phyloP scores from a whole-genome alignment of 2,888 invertebrate species.

The Argyra leucocephala region DNA sequence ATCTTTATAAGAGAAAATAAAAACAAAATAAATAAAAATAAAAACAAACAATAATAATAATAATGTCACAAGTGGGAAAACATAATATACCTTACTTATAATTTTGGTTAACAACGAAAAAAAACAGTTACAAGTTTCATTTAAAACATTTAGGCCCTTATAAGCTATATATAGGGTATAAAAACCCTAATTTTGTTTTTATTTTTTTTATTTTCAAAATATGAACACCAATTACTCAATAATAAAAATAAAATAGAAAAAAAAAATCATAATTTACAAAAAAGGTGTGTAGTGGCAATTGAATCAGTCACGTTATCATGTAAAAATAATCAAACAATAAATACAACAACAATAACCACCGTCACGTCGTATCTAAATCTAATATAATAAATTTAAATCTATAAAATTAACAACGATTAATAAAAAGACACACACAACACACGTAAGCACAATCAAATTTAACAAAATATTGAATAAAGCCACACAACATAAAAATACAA shows the following conservation, averaged over 20 bases:
- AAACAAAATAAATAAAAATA: neutral
- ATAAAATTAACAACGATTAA: neutral
- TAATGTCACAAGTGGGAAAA: too few relatives aligned
- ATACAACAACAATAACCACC: constrained; percentile 5
- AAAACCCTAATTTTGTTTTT: neutral
- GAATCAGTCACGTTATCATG: constrained; percentile 21
- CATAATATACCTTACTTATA: too few relatives aligned
- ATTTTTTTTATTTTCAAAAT: neutral
- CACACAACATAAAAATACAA: too few relatives aligned
- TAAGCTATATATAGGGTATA: neutral
- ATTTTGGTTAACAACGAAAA: too few relatives aligned
- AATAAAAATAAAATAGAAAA: neutral
- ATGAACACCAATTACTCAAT: neutral
- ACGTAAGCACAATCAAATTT: too few relatives aligned
- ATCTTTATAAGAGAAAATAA: neutral
- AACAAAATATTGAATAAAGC: too few relatives aligned
- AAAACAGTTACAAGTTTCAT: too few relatives aligned
- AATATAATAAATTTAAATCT: neutral
- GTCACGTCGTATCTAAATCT: too few relatives aligned
- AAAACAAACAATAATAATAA: neutral
- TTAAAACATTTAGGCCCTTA: too few relatives aligned
- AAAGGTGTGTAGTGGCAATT: constrained; percentile 22
- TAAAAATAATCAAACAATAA: constrained; percentile 15
- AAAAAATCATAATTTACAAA: neutral
- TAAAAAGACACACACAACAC: neutral